Evolutionary conservation across 2,113 vertebrate genomes (phyloP), one percentile per base, ranked within the genome.

Genomic region (Dasyornis broadbenti): DNA sequence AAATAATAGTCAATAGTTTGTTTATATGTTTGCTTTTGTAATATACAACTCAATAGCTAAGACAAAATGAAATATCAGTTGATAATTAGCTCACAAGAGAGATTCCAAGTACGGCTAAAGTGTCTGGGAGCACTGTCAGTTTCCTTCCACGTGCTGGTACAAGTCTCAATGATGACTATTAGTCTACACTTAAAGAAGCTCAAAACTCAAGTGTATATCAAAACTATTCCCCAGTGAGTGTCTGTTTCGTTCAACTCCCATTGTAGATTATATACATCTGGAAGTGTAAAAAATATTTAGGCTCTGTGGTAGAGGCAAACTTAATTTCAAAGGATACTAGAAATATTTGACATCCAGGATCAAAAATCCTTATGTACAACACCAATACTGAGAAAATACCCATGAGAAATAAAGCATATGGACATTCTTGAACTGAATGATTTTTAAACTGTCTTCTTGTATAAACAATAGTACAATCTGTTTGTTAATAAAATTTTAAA

Each of bases 61-160:
- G 11, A 40, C 7, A 6, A 76, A 87, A 66, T 7, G 2, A 75
- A 79, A 21, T 85, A 11, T 68, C 21, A 18, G 4, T 15, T 68
- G 10, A 64, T 30, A 68, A 50, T 37, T 57, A 45, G 1, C 16
- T 50, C 21, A 68, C 12, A 68, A 40, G 10, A 75, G 24, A 27
- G 20, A 35, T 60, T 72, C 40, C 21, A 86, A 56, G 30, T 64
- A 19, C 0, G 1, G 13, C 10, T 49, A 31, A 60, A 57, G 6
- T 31, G 9, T 40, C 23, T 31, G 4, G 6, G 8, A 18, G 1
- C 1, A 73, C 45, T 40, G 3, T 35, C 33, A 2, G 1, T 26
- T 95, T 82, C 30, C 11, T 88, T 85, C 39, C 35, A 57, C 7
- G 2, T n/a, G 6, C 39, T 80, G 30, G 20, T 65, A 21, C 52